Conservation (phyloP, 2,113 vertebrate genomes). For the Podocnemis expansa region DNA sequence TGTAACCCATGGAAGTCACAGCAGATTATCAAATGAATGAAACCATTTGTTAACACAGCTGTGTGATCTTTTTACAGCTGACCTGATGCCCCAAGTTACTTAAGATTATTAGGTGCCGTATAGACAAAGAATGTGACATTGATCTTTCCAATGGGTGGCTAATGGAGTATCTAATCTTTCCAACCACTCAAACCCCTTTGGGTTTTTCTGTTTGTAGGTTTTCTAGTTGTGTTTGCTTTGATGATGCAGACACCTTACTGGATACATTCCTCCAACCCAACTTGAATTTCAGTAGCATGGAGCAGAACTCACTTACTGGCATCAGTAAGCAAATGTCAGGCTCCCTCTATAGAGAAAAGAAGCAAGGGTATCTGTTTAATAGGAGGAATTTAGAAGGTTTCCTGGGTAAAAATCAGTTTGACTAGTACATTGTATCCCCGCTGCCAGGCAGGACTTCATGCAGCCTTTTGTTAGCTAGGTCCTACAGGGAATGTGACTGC, state of each 20-base stretch:
- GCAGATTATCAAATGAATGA: conserved; percentile 68
- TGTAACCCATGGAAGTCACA: conserved; percentile 23
- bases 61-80: conserved; percentile 67
- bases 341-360: neutral
- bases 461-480: neutral
- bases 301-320: conserved; percentile 1
- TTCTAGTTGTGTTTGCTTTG: conserved; percentile 42
- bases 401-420: neutral
- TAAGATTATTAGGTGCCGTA: conserved; percentile 67
- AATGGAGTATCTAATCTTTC: conserved; percentile 51
- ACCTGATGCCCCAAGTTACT: conserved; percentile 55
- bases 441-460: neutral
- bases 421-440: neutral
- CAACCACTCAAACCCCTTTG: conserved; percentile 16
- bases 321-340: conserved; percentile 7
- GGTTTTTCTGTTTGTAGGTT: conserved; percentile 44
- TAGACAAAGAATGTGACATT: conserved; percentile 50
- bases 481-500: neutral
- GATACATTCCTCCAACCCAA: conserved; percentile 9
- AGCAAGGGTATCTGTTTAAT: neutral
- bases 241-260: conserved; percentile 31
- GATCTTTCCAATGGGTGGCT: conserved; percentile 47
- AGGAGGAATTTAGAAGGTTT: neutral
- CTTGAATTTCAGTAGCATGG: conserved; percentile 21
- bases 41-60: conserved; percentile 57